Evolutionary conservation across 2,113 vertebrate species (phyloP), one percentile per base, ranked within the genome.

Genomic region (Recurvirostra avosetta): DNA sequence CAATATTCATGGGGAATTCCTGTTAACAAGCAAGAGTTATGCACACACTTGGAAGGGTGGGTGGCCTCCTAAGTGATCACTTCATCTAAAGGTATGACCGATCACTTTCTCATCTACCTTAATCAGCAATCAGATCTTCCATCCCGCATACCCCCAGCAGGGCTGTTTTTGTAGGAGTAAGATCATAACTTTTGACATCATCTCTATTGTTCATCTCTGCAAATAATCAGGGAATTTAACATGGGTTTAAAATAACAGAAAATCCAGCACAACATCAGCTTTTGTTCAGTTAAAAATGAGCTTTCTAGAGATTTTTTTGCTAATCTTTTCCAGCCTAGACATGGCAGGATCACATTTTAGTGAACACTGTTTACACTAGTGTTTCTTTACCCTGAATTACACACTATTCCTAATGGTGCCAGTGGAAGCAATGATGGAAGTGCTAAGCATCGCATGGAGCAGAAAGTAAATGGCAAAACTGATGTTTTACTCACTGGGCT

Each of bases 1-100:
- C 89, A 96, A 94, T 96, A 96, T 62, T 79, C 87, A 94, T 12
- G 0, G 38, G 73, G 74, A 95, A 95, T 52, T 92, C 76, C 70
- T 93, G 92, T 94, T 94, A 96, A 89, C 82, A 91, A 93, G 80
- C 34, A 62, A 74, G 62, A 87, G 66, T 68, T 91, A 80, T 22
- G 61, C 81, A 77, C 53, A 72, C 45, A 62, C 38, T 76, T 2
- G 7, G 29, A 41, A 56, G n/a, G 34, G 36, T 82, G 58, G 17
- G 40, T 26, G 53, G 53, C 72, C 71, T 95, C 92, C 53, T 74
- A 73, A 93, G 68, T 49, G 91, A 92, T 80, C 52, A 19, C 55
- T 93, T 78, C 63, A 83, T 79, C 77, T 91, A 14, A 70, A 91
- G 34, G 56, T 74, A 78, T 59, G 70, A 94, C n/a, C 36, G 40